phyloP scores from a whole-genome alignment of 2,797 vertebrate species.

The Triplophysa bombifrons region DNA sequence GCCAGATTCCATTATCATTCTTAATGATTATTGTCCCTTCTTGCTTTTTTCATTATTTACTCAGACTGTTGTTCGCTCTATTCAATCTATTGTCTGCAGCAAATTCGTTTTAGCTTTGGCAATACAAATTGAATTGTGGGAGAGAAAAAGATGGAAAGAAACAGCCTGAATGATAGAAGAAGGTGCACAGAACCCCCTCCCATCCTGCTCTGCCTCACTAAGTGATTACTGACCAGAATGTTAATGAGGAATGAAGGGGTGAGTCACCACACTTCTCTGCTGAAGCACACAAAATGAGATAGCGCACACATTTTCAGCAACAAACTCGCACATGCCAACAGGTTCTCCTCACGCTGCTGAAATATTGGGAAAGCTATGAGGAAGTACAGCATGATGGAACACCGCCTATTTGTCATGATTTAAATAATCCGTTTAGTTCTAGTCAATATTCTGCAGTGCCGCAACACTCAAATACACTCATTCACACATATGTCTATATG shows the following conservation, averaged over 20 bases:
- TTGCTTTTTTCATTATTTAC: conserved; percentile 34
- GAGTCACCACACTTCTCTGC: conserved; percentile 45
- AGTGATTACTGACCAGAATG: conserved; percentile 44
- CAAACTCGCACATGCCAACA: conserved; percentile 27
- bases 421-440: conserved; percentile 29
- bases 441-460: conserved; percentile 32
- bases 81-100: conserved; percentile 37
- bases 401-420: conserved; percentile 49
- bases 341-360: conserved; percentile 30
- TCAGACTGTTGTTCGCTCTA: conserved; percentile 27
- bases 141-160: not conserved
- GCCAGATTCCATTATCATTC: conserved; percentile 29
- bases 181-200: conserved; percentile 24
- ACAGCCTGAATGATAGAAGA: conserved; percentile 18
- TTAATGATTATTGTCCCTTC: conserved; percentile 28
- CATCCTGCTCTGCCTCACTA: conserved; percentile 34
- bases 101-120: conserved; percentile 28
- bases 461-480: not conserved
- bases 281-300: conserved; percentile 36
- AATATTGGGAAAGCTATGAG: conserved; percentile 35
- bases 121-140: conserved; percentile 37
- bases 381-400: conserved; percentile 9
- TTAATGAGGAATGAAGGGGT: conserved; percentile 47
- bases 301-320: conserved; percentile 33
- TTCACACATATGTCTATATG: not conserved